Base-by-base conservation (phyloP, 2,797 vertebrate species). In the Thripadectes ignobilis region DNA sequence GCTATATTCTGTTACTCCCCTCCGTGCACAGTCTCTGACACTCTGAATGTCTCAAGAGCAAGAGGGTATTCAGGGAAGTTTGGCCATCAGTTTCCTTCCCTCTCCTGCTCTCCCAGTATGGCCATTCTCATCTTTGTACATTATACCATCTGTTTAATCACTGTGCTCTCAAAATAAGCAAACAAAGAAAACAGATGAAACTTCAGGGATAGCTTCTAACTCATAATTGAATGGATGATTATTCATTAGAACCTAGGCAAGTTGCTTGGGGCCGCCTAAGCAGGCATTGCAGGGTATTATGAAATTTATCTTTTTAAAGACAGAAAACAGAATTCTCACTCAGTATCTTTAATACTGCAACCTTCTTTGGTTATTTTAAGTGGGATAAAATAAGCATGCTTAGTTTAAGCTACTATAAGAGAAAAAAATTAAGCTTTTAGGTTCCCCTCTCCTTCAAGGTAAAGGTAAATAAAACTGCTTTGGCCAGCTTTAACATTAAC, bases 221-320 rank as follows among this genome's bases (percentile, higher is more conserved):
- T 76, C 94, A 80, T 96, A 97, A 95, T 76, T 94, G 82, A 92
- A 89, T 87, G 80, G 85, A 93, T 94, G 86, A 92, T 97, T 97
- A 95, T 97, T 97, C 91, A 89, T 65, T 67, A 96, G 82, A 89
- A 95, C 68, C 89, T 43, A 92, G 72, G 84, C 94, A 97, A 96
- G 95, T 81, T 93, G 85, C 90, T 97, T 71, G 85, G 93, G 93
- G 81, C 94, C 4, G 7, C 81, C 79, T 95, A 91, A 78, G 88
- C 34, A 91, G 69, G 73, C 78, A 83, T 78, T 68, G 81, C 52
- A 63, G n/a, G 59, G 67, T 62, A 92, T 10, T 78, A 85, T 57
- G 49, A 93, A 95, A 95, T 95, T 24, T 11, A 7, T 52, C 43
- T 57, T 57, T 77, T 77, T 9, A 45, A 61, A 93, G 68, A 93